These are phyloP conservation scores for Tenthredo notha DNA, from an alignment of 2,888 invertebrate species.

Conservation along the genomic window DNA sequence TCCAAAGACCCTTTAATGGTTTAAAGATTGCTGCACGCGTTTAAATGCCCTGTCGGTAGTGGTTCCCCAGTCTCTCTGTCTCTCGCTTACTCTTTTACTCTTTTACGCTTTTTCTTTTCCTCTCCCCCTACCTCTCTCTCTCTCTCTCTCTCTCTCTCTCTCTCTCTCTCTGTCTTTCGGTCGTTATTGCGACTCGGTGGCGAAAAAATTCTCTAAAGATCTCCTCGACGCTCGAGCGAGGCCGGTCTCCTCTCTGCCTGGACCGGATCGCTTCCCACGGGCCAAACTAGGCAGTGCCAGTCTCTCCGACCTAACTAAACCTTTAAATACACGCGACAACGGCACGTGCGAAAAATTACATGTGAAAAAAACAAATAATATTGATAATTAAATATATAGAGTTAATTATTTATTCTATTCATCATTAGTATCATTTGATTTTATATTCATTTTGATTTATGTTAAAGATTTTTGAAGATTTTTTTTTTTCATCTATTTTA, in stretches of 20 bases:
- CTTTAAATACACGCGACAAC: constrained; percentile 34
- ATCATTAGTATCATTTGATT: background rate
- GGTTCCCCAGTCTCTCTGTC: constrained; percentile 17
- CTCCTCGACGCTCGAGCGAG: constrained; percentile 15
- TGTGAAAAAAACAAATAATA: background rate
- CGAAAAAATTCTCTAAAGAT: constrained; percentile 64
- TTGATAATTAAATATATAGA: background rate
- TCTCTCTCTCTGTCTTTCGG: constrained; percentile 58
- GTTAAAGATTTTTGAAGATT: background rate
- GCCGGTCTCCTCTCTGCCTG: constrained; percentile 59
- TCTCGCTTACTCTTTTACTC: constrained; percentile 53
- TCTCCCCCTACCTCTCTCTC: constrained; percentile 51
- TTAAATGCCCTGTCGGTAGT: constrained; percentile 63
- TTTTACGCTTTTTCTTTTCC: constrained; percentile 54
- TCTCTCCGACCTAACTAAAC: constrained; percentile 11
- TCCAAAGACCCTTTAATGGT: constrained; percentile 50
- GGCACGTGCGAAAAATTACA: constrained; percentile 37
- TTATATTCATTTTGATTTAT: background rate
- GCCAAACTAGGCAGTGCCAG: constrained; percentile 66
- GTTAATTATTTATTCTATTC: background rate
- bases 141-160: constrained; percentile 50
- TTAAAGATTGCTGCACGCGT: constrained; percentile 56
- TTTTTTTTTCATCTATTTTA: background rate
- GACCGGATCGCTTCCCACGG: constrained; percentile 69
- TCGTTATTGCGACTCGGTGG: constrained; percentile 65